These are phyloP conservation scores for Papilio machaon DNA, from an alignment of 1,140 invertebrate species.

Conservation along the genomic window DNA sequence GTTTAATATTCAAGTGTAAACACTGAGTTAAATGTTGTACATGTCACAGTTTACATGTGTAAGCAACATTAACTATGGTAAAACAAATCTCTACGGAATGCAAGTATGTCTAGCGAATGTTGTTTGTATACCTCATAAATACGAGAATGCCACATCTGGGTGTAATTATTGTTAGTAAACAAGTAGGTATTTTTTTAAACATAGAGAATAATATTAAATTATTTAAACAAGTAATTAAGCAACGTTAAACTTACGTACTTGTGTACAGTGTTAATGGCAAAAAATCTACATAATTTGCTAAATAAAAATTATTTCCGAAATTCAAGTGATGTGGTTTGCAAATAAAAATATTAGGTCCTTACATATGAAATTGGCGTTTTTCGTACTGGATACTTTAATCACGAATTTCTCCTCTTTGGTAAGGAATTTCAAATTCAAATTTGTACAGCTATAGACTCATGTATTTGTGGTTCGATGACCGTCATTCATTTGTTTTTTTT, in stretches of 20 bases:
- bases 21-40: not conserved
- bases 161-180: not conserved
- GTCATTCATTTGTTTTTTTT: too few relatives aligned
- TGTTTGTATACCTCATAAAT: constrained; percentile 16
- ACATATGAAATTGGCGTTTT: too few relatives aligned
- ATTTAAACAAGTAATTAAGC: not conserved
- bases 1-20: not conserved
- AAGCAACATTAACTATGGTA: constrained; percentile 1
- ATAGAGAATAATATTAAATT: not conserved
- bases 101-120: constrained; percentile 7
- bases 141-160: not conserved
- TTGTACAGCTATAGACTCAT: too few relatives aligned
- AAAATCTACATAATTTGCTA: not conserved
- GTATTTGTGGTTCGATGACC: too few relatives aligned
- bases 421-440: too few relatives aligned
- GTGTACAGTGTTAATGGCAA: not conserved
- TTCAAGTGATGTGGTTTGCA: not conserved
- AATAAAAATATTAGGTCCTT: too few relatives aligned
- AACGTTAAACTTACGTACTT: not conserved
- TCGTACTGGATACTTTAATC: too few relatives aligned
- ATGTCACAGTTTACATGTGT: not conserved
- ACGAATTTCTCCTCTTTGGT: too few relatives aligned
- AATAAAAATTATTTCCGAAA: not conserved
- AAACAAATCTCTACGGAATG: not conserved
- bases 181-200: not conserved